Evolutionary conservation across 2,888 invertebrate genomes (phyloP), one percentile per base, ranked within the genome.

Genomic region (Achlya flavicornis): DNA sequence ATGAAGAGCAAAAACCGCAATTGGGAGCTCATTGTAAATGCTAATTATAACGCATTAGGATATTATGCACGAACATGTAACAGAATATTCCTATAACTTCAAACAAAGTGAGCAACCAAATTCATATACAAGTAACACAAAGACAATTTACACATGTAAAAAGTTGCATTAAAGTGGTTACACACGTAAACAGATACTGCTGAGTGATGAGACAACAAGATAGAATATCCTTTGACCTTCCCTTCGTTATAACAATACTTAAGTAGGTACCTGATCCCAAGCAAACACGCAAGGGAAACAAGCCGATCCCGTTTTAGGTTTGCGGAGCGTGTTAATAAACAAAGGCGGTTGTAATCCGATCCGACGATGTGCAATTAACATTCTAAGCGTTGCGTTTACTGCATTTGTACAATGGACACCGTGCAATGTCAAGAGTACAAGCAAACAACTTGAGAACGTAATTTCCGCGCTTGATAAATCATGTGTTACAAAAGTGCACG

Each of bases 361-460:
- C 73, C 71, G 70, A 74, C 74, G 74, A 82, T 83, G 81, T 80
- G 76, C 76, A 81, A 88, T 87, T 85, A 84, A 81, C 81, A 82
- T 80, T 80, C 81, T 82, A 75, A 80, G 73, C 73, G 75, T 73
- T 78, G 73, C 80, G 73, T 82, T 81, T 74, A 74, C 74, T 74
- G 75, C 69, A 64, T 68, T 71, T 66, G 65, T 71, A 80, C 82
- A 80, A 78, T 77, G 71, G 66, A 69, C 67, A 68, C 64, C 66
- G 63, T 60, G 53, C 53, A 53, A 53, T 53, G 53, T 53, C 53
- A 53, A 53, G 53, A 53, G 7, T 53, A 16, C 16, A 48, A 16
- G 7, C n/a, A 48, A 48, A 16, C 48, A 16, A 16, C 48, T 16
- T 48, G 16, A 48, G 16, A 48, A 16, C 48, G 48, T 10, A 48